Base-by-base conservation (phyloP, 2,888 invertebrate species). In the Ceriagrion tenellum region DNA sequence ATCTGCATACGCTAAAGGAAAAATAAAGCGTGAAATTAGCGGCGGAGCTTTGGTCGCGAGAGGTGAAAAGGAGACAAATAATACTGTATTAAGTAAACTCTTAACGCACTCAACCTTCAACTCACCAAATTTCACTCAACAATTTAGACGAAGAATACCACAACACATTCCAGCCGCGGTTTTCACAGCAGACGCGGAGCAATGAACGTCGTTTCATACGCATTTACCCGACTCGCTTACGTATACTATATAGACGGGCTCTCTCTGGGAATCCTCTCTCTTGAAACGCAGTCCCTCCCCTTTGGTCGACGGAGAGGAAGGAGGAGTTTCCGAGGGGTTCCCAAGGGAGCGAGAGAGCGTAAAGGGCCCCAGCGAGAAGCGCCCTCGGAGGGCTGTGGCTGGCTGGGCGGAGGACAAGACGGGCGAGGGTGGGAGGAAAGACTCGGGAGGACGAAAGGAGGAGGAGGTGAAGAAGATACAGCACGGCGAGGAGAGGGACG, bases 341-440 rank as follows among this genome's bases (percentile, higher is more conserved):
- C 16, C 59, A 20, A 20, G 59, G 20, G 16, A 35, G 26, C 13
- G 81, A 81, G 81, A 13, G 81, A 35, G 35, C 81, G 81, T 81
- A 81, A 81, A 81, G 81, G 81, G 81, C 81, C 81, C 89, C 88
- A 23, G 69, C 26, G 40, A 47, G 40, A 63, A 91, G 63, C 40
- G 91, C 59, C 40, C 63, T 91, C 40, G 26, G 91, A 35, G 55
- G 55, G 69, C 10, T 69, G 69, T 59, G 26, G 69, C 69, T 12
- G 81, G 35, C 30, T 13, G 81, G 26, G 69, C 69, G 69, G 69
- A 69, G n/a, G 81, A 81, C 69, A 69, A 69, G 69, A 26, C n/a
- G 69, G 47, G 40, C 20, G 35, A 47, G 47, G 8, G 47, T 4
- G 47, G 47, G 47, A 47, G 47, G 30, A 18, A n/a, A 81, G 4